Conservation (phyloP, 2,797 vertebrate genomes). For the Orientallactaga sibirica region DNA sequence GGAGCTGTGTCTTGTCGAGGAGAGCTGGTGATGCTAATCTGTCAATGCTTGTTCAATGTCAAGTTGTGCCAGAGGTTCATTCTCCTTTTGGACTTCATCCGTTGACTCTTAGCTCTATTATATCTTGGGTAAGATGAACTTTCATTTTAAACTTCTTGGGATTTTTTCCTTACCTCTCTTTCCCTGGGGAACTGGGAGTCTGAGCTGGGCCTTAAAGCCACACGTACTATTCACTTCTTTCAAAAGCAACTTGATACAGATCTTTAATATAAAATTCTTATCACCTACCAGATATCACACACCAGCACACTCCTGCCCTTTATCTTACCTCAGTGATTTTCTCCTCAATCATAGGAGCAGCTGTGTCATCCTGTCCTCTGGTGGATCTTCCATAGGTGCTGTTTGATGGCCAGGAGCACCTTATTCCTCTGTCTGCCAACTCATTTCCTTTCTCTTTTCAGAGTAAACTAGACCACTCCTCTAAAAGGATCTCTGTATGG, state of each 20-base stretch:
- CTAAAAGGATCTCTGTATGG: neutral
- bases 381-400: neutral
- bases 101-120: constrained; percentile 41
- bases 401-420: neutral
- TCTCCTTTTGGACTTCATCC: constrained; percentile 40
- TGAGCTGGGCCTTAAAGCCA: constrained; percentile 50
- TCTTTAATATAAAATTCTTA: constrained; percentile 62
- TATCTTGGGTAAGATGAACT: constrained; percentile 63
- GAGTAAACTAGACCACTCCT: constrained; percentile 9
- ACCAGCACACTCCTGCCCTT: neutral
- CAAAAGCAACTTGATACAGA: neutral
- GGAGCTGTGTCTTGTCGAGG: constrained; percentile 73
- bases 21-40: constrained; percentile 74
- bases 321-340: neutral
- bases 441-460: neutral
- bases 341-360: neutral
- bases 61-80: constrained; percentile 61
- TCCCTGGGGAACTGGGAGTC: neutral
- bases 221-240: constrained; percentile 23
- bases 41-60: constrained; percentile 77
- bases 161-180: constrained; percentile 11
- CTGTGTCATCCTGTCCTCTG: neutral
- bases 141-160: constrained; percentile 50
- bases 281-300: constrained; percentile 22
- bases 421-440: neutral